A percentile compares a stretch with the other conserved stretches of the same genome.
Evolutionary conservation across 2,113 vertebrate genomes (phyloP).

Genomic region (Pteruthius melanotis): DNA sequence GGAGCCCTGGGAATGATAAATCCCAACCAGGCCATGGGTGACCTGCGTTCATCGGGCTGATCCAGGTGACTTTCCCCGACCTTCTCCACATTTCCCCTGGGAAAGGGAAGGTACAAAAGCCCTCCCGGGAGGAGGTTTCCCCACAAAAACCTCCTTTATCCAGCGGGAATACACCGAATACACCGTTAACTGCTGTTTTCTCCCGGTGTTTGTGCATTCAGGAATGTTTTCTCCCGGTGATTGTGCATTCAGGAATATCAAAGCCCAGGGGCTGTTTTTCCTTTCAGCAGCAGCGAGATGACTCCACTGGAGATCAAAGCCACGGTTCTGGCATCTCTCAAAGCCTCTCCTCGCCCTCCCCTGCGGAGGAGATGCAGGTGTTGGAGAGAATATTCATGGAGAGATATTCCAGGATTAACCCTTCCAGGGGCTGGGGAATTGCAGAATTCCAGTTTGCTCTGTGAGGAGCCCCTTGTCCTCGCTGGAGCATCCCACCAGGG

Average conservation of each 20-base stretch:
- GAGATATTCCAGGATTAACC: neutral
- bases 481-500: neutral
- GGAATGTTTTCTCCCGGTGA: neutral
- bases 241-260: neutral
- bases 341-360: neutral
- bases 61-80: neutral
- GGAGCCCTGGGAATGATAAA: neutral
- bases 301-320: neutral
- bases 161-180: rapidly evolving
- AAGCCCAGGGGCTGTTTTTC: neutral
- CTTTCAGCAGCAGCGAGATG: neutral
- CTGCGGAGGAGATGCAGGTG: neutral
- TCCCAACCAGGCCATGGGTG: neutral
- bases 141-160: neutral
- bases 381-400: neutral
- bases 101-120: neutral
- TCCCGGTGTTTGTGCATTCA: neutral
- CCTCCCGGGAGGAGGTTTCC: neutral
- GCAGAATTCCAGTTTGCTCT: neutral
- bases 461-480: neutral
- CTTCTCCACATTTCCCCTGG: neutral
- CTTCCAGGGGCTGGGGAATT: neutral
- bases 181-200: neutral
- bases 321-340: neutral
- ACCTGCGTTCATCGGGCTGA: neutral